Evolutionary conservation across 2,797 vertebrate species (phyloP).

Genomic region (Chloroceryle amazona): DNA sequence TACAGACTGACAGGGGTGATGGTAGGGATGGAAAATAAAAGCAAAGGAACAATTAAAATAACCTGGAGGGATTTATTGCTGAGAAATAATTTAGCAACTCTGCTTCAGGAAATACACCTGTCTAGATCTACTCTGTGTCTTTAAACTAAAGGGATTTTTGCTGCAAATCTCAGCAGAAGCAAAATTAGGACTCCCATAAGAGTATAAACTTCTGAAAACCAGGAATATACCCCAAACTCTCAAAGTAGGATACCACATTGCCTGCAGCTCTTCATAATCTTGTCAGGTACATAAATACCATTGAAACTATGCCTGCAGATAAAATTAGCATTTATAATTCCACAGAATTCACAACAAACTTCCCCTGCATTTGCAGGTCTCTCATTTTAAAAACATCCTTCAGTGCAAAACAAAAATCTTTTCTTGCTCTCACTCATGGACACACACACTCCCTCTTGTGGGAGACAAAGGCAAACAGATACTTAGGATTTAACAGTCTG

Average conservation of each 20-base stretch:
- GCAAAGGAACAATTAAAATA: conserved; percentile 14
- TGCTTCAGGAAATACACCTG: background rate
- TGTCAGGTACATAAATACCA: background rate
- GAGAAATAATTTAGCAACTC: background rate
- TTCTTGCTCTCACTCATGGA: background rate
- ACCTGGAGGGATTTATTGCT: background rate
- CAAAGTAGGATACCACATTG: background rate
- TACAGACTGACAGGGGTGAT: conserved; percentile 86
- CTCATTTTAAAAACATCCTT: background rate
- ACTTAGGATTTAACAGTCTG: background rate
- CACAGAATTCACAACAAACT: background rate
- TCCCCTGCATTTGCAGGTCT: background rate
- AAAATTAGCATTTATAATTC: background rate
- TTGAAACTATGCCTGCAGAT: background rate
- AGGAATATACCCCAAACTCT: background rate
- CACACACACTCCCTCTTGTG: conserved; percentile 52
- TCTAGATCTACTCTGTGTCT: background rate
- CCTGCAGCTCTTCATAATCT: background rate
- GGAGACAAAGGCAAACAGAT: background rate
- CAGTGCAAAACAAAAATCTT: background rate
- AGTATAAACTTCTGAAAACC: background rate
- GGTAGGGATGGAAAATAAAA: background rate
- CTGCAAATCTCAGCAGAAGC: background rate
- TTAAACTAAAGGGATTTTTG: background rate
- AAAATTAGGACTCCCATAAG: background rate